Evolutionary conservation across 2,888 invertebrate genomes (phyloP).

Genomic region (Andricus curvator): DNA sequence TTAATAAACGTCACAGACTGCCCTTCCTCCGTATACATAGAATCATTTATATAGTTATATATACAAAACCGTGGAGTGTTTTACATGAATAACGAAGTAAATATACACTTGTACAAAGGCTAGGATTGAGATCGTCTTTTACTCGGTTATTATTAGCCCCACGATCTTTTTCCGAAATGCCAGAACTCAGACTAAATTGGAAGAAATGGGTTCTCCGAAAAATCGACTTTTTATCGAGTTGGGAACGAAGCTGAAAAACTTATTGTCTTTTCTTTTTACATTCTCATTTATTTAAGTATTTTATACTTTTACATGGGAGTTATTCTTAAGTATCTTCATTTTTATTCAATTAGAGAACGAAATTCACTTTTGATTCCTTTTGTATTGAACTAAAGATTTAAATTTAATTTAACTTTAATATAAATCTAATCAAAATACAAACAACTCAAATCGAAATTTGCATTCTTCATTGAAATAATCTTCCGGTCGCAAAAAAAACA

Average conservation of each 20-base stretch:
- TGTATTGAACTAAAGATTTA: neutral
- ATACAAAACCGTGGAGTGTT: slow-evolving; percentile 34
- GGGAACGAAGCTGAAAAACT: neutral
- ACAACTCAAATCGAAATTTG: neutral
- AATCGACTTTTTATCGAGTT: neutral
- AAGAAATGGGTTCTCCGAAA: neutral
- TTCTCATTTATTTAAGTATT: neutral
- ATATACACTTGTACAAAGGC: slow-evolving; percentile 26
- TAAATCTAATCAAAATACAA: neutral
- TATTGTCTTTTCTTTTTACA: slow-evolving; percentile 12
- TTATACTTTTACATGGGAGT: neutral
- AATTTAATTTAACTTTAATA: neutral
- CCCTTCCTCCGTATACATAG: slow-evolving; percentile 4
- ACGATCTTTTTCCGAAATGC: slow-evolving; percentile 24
- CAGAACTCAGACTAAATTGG: slow-evolving; percentile 6
- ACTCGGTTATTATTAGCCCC: slow-evolving; percentile 22
- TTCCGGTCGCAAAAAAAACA: neutral
- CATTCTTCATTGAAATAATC: neutral
- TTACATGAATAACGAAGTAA: slow-evolving; percentile 29
- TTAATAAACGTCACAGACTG: slow-evolving; percentile 41
- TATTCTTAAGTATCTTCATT: slow-evolving; percentile 2
- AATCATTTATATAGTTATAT: slow-evolving; percentile 28
- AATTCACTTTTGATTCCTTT: neutral
- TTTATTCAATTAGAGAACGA: neutral
- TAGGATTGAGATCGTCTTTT: slow-evolving; percentile 22